Conservation (phyloP, 2,113 vertebrate genomes). For the Brachirus orientalis region DNA sequence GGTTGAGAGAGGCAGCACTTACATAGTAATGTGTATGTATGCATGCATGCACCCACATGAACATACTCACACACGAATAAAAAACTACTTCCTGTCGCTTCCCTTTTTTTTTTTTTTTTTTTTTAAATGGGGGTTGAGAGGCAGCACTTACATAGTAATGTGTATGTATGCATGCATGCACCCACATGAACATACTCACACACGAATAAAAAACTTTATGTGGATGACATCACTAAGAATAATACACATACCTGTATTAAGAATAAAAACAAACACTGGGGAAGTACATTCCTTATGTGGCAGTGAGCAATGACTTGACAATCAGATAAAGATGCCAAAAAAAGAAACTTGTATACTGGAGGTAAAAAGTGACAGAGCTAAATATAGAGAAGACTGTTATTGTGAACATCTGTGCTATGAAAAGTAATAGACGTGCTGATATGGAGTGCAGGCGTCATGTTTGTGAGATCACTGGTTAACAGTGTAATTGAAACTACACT, state of each 20-base stretch:
- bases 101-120: background rate
- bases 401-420: conserved; percentile 35
- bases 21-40: background rate
- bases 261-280: too few species aligned
- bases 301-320: too few species aligned
- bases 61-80: background rate
- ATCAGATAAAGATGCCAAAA: too few species aligned
- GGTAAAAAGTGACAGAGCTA: conserved; percentile 15
- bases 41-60: background rate
- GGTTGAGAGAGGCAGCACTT: conserved; percentile 19
- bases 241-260: too few species aligned
- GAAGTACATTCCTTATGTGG: too few species aligned
- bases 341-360: too few species aligned
- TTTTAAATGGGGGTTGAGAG: background rate
- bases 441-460: conserved; percentile 39
- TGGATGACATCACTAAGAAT: too few species aligned
- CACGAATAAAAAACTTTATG: too few species aligned
- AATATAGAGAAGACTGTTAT: conserved; percentile 49
- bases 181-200: background rate
- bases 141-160: conserved; percentile 22
- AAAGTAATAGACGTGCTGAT: conserved; percentile 54
- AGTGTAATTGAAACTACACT: conserved; percentile 49
- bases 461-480: background rate
- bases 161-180: background rate
- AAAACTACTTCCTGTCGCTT: conserved; percentile 37